Percentiles rank a stretch among this genome's conserved stretches.
Evolutionary conservation across 2,797 vertebrate species (phyloP).

Genomic region (Cheirogaleus major): DNA sequence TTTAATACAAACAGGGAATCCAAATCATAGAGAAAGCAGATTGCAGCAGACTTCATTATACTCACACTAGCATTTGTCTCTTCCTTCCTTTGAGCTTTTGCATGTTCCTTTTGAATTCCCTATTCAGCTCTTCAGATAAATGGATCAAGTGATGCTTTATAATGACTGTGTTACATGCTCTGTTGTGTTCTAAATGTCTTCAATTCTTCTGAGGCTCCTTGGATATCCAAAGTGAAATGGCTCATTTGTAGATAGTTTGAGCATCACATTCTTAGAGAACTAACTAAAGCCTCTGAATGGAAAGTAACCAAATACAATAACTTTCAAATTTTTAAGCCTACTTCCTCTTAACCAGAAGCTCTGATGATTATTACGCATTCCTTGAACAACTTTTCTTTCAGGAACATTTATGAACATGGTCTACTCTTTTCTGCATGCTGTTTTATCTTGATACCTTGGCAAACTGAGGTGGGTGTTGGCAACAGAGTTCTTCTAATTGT

Average conservation of each 20-base stretch:
- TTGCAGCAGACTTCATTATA: background rate
- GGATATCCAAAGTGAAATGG: slow-evolving; percentile 58
- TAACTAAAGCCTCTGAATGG: background rate
- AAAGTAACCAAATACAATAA: slow-evolving; percentile 29
- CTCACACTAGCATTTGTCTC: background rate
- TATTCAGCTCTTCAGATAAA: slow-evolving; percentile 60
- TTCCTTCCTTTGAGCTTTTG: background rate
- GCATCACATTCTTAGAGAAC: slow-evolving; percentile 42
- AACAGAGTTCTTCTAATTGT: background rate
- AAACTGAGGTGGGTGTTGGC: background rate
- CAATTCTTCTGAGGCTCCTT: slow-evolving; percentile 60
- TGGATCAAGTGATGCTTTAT: slow-evolving; percentile 54
- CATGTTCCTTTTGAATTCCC: slow-evolving; percentile 13
- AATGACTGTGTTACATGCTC: slow-evolving; percentile 69
- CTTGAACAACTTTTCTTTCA: background rate
- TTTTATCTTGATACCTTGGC: background rate
- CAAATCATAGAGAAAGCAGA: background rate
- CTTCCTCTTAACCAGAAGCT: slow-evolving; percentile 19
- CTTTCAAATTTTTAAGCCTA: background rate
- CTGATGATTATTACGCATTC: background rate
- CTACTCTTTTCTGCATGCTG: background rate
- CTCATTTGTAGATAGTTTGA: slow-evolving; percentile 67
- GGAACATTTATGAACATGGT: background rate
- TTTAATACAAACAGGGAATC: slow-evolving; percentile 32
- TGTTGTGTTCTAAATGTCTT: slow-evolving; percentile 76